Conservation (phyloP, 1,140 invertebrate genomes). For the Atta cephalotes region DNA sequence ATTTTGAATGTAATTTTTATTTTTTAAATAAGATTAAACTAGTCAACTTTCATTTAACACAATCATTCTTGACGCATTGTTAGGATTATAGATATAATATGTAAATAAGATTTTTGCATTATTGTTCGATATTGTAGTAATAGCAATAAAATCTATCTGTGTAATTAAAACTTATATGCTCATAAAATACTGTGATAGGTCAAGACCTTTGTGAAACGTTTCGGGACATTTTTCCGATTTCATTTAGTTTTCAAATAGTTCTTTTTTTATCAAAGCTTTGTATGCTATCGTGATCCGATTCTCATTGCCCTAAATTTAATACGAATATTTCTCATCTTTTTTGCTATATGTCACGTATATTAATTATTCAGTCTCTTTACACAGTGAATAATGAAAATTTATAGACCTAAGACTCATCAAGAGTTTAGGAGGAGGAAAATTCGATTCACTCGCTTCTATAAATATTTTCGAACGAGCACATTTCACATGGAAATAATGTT, state of each 20-base stretch:
- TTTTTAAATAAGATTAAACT: neutral
- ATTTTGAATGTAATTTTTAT: neutral
- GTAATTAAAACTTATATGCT: constrained; percentile 25
- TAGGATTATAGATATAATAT: neutral
- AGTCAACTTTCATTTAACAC: neutral
- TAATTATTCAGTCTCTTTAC: constrained; percentile 5
- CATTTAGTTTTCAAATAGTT: constrained; percentile 37
- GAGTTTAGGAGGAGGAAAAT: neutral
- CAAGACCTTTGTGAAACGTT: neutral
- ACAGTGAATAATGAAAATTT: neutral
- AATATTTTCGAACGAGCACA: constrained; percentile 22
- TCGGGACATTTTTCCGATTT: constrained; percentile 25
- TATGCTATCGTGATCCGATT: neutral
- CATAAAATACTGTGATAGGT: neutral
- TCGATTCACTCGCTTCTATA: constrained; percentile 15
- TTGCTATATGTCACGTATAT: neutral
- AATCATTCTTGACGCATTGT: no score
- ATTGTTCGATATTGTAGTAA: no score
- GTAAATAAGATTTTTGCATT: neutral
- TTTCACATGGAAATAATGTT: constrained; percentile 36
- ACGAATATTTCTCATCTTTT: constrained; percentile 13
- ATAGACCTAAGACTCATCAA: neutral
- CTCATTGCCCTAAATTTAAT: constrained; percentile 26
- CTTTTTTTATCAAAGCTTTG: constrained; percentile 20
- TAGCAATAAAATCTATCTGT: neutral